These are phyloP conservation scores for Mycteria americana DNA, from an alignment of 2,797 vertebrate genomes.

Conservation along the genomic window DNA sequence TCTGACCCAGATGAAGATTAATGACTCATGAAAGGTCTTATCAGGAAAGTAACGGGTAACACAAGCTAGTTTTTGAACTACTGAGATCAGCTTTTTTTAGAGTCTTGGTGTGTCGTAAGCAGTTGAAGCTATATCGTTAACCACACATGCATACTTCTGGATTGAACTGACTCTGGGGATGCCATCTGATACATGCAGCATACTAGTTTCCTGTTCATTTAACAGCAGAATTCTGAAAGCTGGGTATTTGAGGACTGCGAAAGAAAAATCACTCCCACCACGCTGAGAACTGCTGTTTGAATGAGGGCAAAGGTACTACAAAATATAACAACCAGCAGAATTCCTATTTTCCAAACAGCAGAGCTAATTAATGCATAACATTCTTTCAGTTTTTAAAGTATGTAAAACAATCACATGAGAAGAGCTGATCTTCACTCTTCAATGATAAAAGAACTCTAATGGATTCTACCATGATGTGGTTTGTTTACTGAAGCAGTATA, in stretches of 20 bases:
- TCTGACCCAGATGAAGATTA: conserved; percentile 40
- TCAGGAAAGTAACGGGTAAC: conserved; percentile 41
- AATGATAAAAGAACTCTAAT: not conserved
- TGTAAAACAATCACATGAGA: not conserved
- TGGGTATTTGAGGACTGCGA: not conserved
- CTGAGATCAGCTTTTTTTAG: conserved; percentile 38
- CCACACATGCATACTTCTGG: not conserved
- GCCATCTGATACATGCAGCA: not conserved
- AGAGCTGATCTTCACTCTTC: not conserved
- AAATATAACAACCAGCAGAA: not conserved
- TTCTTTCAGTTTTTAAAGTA: not conserved
- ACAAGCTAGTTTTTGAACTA: conserved; percentile 26
- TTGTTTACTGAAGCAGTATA: not conserved
- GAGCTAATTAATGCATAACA: not conserved
- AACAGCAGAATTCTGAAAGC: conserved; percentile 20
- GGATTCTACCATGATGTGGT: not conserved
- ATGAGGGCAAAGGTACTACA: not conserved
- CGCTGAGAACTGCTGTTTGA: not conserved
- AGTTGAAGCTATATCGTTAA: conserved; percentile 3
- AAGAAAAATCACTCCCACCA: not conserved
- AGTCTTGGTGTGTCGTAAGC: not conserved
- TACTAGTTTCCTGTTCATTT: conserved; percentile 40
- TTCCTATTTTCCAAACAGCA: not conserved
- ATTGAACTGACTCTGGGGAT: conserved; percentile 24
- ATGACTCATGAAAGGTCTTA: conserved; percentile 50